These are phyloP conservation scores for Myoxocephalus aenaeus DNA, from an alignment of 2,797 vertebrate genomes.

Conservation along the genomic window DNA sequence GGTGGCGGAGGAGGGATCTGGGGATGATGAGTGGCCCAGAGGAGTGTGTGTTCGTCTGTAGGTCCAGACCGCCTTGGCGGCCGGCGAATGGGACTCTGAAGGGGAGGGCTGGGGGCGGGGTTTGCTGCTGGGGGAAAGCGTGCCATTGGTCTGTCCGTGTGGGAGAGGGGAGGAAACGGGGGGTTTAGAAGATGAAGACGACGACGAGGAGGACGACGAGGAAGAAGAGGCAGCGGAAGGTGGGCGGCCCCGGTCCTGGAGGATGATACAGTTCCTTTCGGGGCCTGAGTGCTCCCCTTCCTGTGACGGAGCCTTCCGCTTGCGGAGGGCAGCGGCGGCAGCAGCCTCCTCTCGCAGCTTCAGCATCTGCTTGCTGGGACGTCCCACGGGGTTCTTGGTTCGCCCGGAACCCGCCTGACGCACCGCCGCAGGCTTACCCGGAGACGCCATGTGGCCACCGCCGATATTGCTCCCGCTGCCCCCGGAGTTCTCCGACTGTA, in stretches of 20 bases:
- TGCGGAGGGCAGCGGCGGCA: conserved; percentile 79
- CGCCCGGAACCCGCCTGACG: conserved; percentile 78
- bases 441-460: conserved; percentile 67
- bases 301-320: conserved; percentile 86
- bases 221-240: conserved; percentile 79
- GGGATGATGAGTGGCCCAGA: conserved; percentile 68
- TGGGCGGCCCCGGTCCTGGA: conserved; percentile 83
- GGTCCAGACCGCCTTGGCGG: conserved; percentile 76
- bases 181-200: conserved; percentile 81
- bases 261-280: conserved; percentile 89
- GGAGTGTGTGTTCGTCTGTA: conserved; percentile 79
- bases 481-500: conserved; percentile 85
- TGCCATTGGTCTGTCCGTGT: conserved; percentile 88
- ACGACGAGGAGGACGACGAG: conserved; percentile 80
- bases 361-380: conserved; percentile 86
- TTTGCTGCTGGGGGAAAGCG: conserved; percentile 80
- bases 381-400: conserved; percentile 83
- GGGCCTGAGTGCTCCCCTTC: conserved; percentile 82
- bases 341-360: conserved; percentile 83
- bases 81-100: conserved; percentile 80
- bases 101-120: conserved; percentile 77
- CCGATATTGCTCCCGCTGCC: conserved; percentile 65
- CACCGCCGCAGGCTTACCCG: conserved; percentile 75
- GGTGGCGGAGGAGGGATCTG: conserved; percentile 67
- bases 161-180: conserved; percentile 60